phyloP scores from a whole-genome alignment of 2,113 vertebrate genomes.

The Serinus canaria region DNA sequence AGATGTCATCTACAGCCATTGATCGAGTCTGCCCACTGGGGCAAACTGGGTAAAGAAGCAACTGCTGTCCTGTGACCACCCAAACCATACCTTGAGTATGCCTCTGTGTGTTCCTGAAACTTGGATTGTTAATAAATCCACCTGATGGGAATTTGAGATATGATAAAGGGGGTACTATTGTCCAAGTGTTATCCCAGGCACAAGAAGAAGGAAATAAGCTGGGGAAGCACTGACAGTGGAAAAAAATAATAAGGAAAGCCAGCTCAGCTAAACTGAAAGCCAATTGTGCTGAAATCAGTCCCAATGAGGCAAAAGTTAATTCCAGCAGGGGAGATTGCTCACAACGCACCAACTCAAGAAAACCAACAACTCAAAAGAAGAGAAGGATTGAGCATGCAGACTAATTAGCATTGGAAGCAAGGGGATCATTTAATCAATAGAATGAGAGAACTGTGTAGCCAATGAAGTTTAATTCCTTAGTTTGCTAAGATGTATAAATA shows the following conservation, averaged over 20 bases:
- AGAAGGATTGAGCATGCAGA: not conserved
- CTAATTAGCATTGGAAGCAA: not conserved
- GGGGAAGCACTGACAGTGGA: not conserved
- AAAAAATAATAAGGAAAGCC: not conserved
- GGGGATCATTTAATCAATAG: not conserved
- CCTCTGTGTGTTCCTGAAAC: not conserved
- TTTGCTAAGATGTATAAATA: not conserved
- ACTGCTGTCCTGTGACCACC: fast-evolving
- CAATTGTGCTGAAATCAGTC: not conserved
- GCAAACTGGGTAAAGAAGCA: not conserved
- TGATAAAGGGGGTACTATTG: not conserved
- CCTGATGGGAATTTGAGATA: not conserved
- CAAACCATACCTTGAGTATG: not conserved
- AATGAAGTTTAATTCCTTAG: not conserved
- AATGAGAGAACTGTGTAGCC: not conserved
- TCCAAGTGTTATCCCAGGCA: not conserved
- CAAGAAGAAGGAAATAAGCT: not conserved
- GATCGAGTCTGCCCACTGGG: not conserved
- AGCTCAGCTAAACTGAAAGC: not conserved
- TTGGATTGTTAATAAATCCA: not conserved
- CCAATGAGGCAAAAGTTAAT: not conserved
- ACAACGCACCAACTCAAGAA: not conserved
- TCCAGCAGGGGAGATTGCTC: not conserved
- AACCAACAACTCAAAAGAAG: not conserved
- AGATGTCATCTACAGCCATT: not conserved